Evolutionary conservation across 2,888 invertebrate genomes (phyloP).

Genomic region (Digitonthophagus gazella): DNA sequence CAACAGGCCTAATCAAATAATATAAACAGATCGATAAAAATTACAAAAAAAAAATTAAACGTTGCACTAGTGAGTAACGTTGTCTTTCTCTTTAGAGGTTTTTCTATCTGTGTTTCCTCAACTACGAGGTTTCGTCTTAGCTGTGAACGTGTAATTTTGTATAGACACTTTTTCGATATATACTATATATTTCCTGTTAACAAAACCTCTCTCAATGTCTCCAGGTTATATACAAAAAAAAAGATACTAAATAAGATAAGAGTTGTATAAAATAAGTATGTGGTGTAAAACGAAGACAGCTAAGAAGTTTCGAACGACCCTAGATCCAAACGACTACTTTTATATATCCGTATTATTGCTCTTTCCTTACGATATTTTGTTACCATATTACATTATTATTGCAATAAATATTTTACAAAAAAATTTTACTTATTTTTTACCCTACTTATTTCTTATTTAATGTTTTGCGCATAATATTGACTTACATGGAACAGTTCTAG

Average conservation of each 20-base stretch:
- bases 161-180: constrained; percentile 12
- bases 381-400: constrained; percentile 30
- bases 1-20: not conserved
- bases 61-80: not conserved
- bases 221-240: constrained; percentile 7
- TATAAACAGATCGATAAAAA: not conserved
- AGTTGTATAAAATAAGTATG: not conserved
- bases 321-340: constrained; percentile 13
- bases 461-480: too few species aligned
- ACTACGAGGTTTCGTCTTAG: constrained; percentile 2
- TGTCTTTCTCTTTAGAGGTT: not conserved
- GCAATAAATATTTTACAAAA: constrained; percentile 33
- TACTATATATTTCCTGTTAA: constrained; percentile 11
- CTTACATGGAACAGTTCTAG: too few species aligned
- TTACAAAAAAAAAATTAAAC: not conserved
- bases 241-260: not conserved
- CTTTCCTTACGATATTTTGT: constrained; percentile 32
- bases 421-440: constrained; percentile 7
- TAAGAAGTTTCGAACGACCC: not conserved
- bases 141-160: constrained; percentile 11
- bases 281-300: not conserved
- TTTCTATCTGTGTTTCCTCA: not conserved
- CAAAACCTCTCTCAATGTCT: constrained; percentile 23
- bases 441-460: too few species aligned
- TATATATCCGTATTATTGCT: constrained; percentile 27